Evolutionary conservation across 23 tunicate genomes (phyloP).

Genomic region (Pegea sp.): DNA sequence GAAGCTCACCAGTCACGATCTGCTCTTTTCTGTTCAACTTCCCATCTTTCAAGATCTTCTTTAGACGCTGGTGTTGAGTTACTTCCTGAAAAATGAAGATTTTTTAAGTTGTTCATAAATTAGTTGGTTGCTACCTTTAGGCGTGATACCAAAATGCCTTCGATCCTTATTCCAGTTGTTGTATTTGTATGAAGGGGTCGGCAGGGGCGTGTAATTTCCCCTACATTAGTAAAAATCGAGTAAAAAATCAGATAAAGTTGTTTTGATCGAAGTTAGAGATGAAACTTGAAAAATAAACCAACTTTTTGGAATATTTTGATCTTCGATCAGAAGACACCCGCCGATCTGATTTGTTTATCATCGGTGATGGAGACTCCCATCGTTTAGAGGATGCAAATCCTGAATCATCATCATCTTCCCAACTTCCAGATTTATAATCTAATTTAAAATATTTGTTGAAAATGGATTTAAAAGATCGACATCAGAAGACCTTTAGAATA

Average conservation of each 20-base stretch:
- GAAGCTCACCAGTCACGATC: conserved; percentile 85
- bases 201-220: conserved; percentile 63
- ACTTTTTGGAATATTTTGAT: background rate
- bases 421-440: conserved; percentile 11
- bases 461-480: too few species aligned
- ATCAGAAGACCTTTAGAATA: too few species aligned
- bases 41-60: conserved; percentile 31
- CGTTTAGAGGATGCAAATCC: conserved; percentile 29
- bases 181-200: conserved; percentile 91
- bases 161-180: conserved; percentile 63
- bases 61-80: background rate
- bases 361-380: conserved; percentile 96
- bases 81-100: background rate
- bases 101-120: conserved; percentile 1
- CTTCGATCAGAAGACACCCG: background rate
- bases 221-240: background rate
- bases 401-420: conserved; percentile 80
- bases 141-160: conserved; percentile 14
- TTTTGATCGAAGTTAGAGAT: too few species aligned
- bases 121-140: background rate
- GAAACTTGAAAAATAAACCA: too few species aligned
- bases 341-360: conserved; percentile 7
- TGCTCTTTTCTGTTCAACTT: conserved; percentile 75
- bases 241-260: too few species aligned
- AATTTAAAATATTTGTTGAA: too few species aligned